Percentiles rank a stretch among this genome's conserved stretches.
Evolutionary conservation across 1,140 invertebrate genomes (phyloP).

Genomic region (Copidosoma floridanum): DNA sequence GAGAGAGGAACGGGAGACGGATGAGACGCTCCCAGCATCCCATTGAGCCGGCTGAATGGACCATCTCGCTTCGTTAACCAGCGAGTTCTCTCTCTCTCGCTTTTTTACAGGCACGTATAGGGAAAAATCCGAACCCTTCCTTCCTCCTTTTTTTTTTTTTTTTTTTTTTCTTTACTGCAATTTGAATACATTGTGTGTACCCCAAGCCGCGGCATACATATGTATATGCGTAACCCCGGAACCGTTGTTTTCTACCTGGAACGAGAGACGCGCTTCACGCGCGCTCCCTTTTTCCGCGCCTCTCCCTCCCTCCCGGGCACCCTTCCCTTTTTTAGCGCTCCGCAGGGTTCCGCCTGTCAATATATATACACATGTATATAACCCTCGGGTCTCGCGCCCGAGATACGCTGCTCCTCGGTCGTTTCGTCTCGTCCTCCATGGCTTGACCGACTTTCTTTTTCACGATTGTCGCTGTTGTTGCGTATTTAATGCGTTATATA

Average conservation of each 20-base stretch:
- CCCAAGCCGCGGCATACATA: conserved; percentile 48
- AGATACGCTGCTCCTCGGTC: too few relatives aligned
- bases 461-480: conserved; percentile 26
- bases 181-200: conserved; percentile 56
- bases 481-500: too few relatives aligned
- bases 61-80: conserved; percentile 58
- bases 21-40: conserved; percentile 50
- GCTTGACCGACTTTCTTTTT: conserved; percentile 54
- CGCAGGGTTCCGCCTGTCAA: conserved; percentile 18
- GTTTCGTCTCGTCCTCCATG: conserved; percentile 3
- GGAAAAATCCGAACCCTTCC: conserved; percentile 49
- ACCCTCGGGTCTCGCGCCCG: too few relatives aligned
- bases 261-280: conserved; percentile 6
- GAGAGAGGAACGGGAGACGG: conserved; percentile 13
- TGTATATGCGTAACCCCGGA: conserved; percentile 43
- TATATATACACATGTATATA: too few relatives aligned
- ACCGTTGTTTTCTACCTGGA: conserved; percentile 37
- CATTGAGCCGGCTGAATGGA: conserved; percentile 55
- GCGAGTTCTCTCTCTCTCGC: conserved; percentile 57
- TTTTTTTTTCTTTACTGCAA: conserved; percentile 35
- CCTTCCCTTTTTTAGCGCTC: not conserved
- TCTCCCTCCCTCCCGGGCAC: not conserved
- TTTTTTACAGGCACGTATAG: conserved; percentile 7
- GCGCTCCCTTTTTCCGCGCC: conserved; percentile 20
- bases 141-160: conserved; percentile 26